Conservation (phyloP, 2,113 vertebrate species). For the Pyrgilauda ruficollis region DNA sequence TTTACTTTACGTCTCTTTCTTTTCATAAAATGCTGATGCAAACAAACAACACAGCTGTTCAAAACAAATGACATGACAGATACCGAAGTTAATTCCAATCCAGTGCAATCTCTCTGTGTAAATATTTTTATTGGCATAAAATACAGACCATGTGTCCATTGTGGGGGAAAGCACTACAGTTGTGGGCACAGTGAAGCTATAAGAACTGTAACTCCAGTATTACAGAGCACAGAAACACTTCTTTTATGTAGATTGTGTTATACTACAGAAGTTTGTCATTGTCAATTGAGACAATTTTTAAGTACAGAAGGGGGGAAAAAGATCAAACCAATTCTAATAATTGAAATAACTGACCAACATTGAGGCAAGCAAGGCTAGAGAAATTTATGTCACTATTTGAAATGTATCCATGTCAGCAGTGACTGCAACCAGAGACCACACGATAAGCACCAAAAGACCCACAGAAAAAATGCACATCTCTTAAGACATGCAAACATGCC, state of each 20-base stretch:
- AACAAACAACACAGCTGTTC: slow-evolving; percentile 34
- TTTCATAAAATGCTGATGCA: neutral
- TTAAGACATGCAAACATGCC: neutral
- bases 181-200: neutral
- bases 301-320: neutral
- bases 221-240: neutral
- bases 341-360: neutral
- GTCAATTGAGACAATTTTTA: neutral
- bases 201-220: slow-evolving; percentile 1
- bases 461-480: rapidly evolving
- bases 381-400: neutral
- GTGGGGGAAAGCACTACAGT: neutral
- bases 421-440: neutral
- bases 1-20: neutral
- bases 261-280: neutral
- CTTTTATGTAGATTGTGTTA: neutral
- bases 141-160: neutral
- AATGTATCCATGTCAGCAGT: neutral
- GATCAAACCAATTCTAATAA: neutral
- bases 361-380: neutral
- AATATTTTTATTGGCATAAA: slow-evolving; percentile 57
- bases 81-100: slow-evolving; percentile 7
- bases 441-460: neutral
- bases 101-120: neutral
- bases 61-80: slow-evolving; percentile 15